Conservation (phyloP, 2,888 invertebrate genomes). For the Agrochola litura region DNA sequence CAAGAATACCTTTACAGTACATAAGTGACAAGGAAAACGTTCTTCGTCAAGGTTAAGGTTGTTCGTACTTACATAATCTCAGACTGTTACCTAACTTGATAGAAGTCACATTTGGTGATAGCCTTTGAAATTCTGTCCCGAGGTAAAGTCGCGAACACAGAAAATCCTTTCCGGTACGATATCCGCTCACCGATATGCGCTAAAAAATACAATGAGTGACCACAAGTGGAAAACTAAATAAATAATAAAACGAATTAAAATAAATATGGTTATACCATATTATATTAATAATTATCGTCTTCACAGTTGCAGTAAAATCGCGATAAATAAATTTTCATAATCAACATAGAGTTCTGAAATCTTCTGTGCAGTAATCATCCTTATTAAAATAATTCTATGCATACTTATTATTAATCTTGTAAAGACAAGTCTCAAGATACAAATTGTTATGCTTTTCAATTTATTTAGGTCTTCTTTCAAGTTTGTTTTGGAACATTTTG, state of each 20-base stretch:
- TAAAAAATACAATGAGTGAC: slow-evolving; percentile 17
- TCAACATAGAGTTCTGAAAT: too few relatives aligned
- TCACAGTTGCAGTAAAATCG: not conserved
- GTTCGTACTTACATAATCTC: not conserved
- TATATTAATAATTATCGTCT: not conserved
- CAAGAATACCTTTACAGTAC: not conserved
- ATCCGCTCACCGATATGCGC: slow-evolving; percentile 33
- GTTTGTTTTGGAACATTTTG: too few relatives aligned
- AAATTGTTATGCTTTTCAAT: too few relatives aligned
- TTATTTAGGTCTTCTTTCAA: too few relatives aligned
- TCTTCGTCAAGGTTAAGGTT: not conserved
- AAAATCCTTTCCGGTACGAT: slow-evolving; percentile 83
- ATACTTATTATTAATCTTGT: too few relatives aligned
- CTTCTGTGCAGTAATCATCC: not conserved
- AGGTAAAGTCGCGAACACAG: slow-evolving; percentile 72
- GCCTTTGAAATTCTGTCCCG: not conserved
- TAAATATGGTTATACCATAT: not conserved
- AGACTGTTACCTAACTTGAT: not conserved
- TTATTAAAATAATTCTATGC: not conserved
- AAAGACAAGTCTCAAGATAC: too few relatives aligned
- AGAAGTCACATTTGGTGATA: not conserved
- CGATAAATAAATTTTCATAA: not conserved
- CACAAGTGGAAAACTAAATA: not conserved
- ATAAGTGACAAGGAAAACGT: not conserved
- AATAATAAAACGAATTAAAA: not conserved